Evolutionary conservation across 2,113 vertebrate species (phyloP).

Genomic region (Calidris pygmaea): DNA sequence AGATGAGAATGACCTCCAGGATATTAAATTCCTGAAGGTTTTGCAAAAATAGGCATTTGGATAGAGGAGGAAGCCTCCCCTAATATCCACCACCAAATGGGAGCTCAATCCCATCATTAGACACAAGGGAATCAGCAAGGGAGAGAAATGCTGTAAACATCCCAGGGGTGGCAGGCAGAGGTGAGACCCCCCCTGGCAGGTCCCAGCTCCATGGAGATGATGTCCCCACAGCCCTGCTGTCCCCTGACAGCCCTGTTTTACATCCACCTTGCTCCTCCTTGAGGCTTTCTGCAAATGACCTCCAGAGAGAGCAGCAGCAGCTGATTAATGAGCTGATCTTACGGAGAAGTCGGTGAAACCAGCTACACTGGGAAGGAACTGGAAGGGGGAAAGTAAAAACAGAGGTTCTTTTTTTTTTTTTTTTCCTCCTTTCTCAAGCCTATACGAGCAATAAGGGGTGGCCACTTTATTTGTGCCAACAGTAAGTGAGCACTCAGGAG

Average conservation of each 20-base stretch:
- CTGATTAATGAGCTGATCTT: neutral
- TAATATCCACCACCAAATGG: neutral
- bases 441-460: neutral
- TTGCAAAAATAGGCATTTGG: neutral
- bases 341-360: neutral
- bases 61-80: neutral
- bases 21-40: neutral
- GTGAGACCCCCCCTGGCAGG: neutral
- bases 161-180: neutral
- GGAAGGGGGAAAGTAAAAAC: neutral
- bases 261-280: neutral
- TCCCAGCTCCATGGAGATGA: rapidly evolving
- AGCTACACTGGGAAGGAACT: neutral
- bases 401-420: neutral
- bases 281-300: neutral
- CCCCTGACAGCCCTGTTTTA: neutral
- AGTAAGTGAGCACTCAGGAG: neutral
- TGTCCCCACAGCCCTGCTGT: neutral
- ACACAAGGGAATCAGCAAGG: neutral
- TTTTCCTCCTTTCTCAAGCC: neutral
- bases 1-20: neutral
- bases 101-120: neutral
- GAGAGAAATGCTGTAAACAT: neutral
- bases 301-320: neutral
- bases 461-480: neutral